Base-by-base conservation (phyloP, 1,140 invertebrate species). In the Leptinotarsa undecemlineata region DNA sequence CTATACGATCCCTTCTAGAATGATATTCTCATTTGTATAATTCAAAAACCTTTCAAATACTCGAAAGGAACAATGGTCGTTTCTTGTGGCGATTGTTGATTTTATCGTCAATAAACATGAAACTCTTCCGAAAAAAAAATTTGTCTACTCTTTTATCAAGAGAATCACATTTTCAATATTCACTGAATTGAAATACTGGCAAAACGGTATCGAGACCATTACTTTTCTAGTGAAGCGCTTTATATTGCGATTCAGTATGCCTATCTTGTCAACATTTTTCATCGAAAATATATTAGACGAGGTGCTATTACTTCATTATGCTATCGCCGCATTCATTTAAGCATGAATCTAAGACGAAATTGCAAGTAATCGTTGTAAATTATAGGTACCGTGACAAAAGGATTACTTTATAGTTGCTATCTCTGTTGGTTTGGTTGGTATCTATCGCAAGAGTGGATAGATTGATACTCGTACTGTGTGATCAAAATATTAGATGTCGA, bases 281-380 rank as follows among this genome's bases (percentile, higher is more conserved):
- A 57, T 57, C 4, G 13, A 14, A 57, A 57, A 57, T 57, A 19
- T 57, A 57, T 57, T 57, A 57, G 51, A 57, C 51, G 51, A 19
- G 4, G 51, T 57, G 51, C 51, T 57, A 57, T 57, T 57, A 57
- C 17, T 57, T 3, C 51, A 51, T 70, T 70, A 70, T 67, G 26
- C 64, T 21, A 42, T 67, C 21, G 26, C 23, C 64, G 42, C 19
- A 23, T 67, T 67, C 64, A 42, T 67, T 67, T 67, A 15, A 23
- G 6, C 64, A 42, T 19, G 64, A 57, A 21, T 67, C 23, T 60
- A 23, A 51, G 60, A 68, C 60, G 51, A 75, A 75, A 71, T 66
- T 75, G 74, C 74, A 75, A 75, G 74, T 75, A 75, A 75, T 71
- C 42, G 20, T 75, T 51, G 19, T 71, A 71, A 75, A 75, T 75